Base-by-base conservation (phyloP, 2,113 vertebrate genomes). In the Galbula dea region DNA sequence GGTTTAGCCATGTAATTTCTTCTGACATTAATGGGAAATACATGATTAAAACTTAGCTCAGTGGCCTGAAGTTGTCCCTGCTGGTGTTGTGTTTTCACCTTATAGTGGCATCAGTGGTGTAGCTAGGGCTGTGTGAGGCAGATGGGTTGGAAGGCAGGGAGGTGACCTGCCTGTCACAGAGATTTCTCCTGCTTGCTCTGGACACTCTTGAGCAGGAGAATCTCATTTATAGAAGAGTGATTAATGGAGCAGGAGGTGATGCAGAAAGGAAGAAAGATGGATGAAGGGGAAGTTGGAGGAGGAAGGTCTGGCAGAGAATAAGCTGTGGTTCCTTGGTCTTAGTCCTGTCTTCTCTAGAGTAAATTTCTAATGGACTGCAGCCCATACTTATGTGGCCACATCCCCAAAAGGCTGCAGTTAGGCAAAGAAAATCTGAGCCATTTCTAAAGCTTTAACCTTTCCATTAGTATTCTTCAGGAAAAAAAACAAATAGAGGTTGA, bases 1-100 rank as follows among this genome's bases (percentile, higher is more conserved):
- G 84, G 36, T 80, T 87, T 85, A 82, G 89, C 71, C 39, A 11
- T 10, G 29, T 89, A 58, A 96, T 85, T 87, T 87, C 63, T 94
- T 89, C 71, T 91, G 93, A 87, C 78, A 11, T 85, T 65, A 80
- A 63, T 12, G 23, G 41, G 62, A 66, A 32, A 65, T 36, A 39
- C 23, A 2, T 36, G 67, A 94, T 80, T 89, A 92, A 87, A 94
- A 71, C 37, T 78, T 16, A 77, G 54, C 71, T 72, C 71, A 5
- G 41, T 30, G 62, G 66, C 79, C 81, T 71, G 84, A 87, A 85
- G 45, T 76, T 55, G 71, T 62, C 75, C 84, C 83, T 73, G 49
- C 7, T 84, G 39, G 80, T 82, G 59, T 2, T 54, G 29, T 63
- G 57, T 43, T 76, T 79, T 74, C 89, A 66, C 89, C 86, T 89